Percentiles rank a stretch among this genome's conserved stretches.
Evolutionary conservation across 2,113 vertebrate genomes (phyloP).

Genomic region (Xiphorhynchus elegans): DNA sequence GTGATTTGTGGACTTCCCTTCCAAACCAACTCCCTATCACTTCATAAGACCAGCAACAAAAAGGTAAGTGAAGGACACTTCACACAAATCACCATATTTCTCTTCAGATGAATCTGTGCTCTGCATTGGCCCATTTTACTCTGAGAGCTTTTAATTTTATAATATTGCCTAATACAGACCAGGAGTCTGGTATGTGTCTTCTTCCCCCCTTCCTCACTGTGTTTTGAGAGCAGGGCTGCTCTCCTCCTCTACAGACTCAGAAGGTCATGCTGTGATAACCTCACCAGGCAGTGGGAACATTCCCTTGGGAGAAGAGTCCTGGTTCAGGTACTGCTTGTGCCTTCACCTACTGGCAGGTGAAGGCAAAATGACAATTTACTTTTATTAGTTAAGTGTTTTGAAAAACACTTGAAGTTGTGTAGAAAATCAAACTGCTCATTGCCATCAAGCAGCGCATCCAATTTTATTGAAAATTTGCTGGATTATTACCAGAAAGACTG

Average conservation of each 20-base stretch:
- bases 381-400: background rate
- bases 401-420: background rate
- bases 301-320: background rate
- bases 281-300: background rate
- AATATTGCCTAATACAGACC: background rate
- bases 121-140: background rate
- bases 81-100: background rate
- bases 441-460: background rate
- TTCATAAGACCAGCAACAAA: background rate
- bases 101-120: background rate
- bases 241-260: background rate
- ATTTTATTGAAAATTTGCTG: conserved; percentile 6
- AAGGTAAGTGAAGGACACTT: background rate
- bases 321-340: background rate
- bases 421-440: background rate
- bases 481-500: conserved; percentile 18
- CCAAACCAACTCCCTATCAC: background rate
- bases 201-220: background rate
- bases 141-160: background rate
- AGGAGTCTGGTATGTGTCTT: background rate
- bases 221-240: background rate
- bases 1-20: background rate
- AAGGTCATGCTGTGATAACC: background rate
- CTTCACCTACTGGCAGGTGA: background rate
- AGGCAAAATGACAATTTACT: background rate